Evolutionary conservation across 2,113 vertebrate species (phyloP).

Genomic region (Mola mola): DNA sequence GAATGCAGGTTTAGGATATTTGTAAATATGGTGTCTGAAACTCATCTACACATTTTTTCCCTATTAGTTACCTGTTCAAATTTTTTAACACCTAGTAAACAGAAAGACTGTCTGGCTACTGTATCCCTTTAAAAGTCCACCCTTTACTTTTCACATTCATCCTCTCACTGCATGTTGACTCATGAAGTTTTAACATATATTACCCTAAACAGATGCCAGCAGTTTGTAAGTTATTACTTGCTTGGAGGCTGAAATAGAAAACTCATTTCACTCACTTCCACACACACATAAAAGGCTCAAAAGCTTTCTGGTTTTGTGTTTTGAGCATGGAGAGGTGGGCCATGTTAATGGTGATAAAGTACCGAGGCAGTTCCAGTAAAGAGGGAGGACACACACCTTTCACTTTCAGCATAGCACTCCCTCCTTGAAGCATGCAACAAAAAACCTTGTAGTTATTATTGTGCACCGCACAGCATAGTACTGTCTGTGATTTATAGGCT

Average conservation of each 20-base stretch:
- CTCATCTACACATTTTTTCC: too few species aligned
- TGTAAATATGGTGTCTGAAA: too few species aligned
- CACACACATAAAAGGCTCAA: constrained; percentile 37
- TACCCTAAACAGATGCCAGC: constrained; percentile 10
- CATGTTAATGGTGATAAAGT: constrained; percentile 70
- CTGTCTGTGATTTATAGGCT: constrained; percentile 22
- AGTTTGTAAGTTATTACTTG: constrained; percentile 10
- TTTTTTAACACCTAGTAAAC: too few species aligned
- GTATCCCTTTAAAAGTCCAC: too few species aligned
- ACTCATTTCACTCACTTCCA: constrained; percentile 5
- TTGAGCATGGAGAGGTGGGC: constrained; percentile 37
- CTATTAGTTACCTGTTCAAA: too few species aligned
- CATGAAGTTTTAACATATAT: constrained; percentile 8
- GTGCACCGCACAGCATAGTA: constrained; percentile 19
- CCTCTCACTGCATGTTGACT: too few species aligned
- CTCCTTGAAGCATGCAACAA: constrained; percentile 61
- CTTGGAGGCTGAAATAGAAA: constrained; percentile 36
- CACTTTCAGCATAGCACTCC: constrained; percentile 45
- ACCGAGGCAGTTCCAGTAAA: constrained; percentile 64
- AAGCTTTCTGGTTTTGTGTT: constrained; percentile 69
- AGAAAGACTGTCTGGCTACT: too few species aligned
- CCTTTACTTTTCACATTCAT: too few species aligned
- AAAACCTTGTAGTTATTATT: constrained; percentile 34
- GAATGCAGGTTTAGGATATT: too few species aligned
- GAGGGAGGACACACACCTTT: constrained; percentile 17